Evolutionary conservation across 1,140 invertebrate genomes (phyloP).

Genomic region (Cotesia typhae): DNA sequence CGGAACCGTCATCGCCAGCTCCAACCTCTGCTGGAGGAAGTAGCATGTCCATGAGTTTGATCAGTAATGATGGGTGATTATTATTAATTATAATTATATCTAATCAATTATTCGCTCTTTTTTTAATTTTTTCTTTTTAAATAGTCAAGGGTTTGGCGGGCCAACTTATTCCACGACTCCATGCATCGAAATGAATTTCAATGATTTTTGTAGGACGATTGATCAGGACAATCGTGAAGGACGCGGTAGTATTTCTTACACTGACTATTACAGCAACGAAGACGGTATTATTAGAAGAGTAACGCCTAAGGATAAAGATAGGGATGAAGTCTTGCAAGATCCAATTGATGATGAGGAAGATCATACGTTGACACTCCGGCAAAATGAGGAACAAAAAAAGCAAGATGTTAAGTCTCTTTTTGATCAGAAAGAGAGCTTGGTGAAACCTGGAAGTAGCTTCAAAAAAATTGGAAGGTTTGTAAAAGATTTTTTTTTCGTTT

Average conservation of each 20-base stretch:
- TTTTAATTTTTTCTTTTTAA: constrained; percentile 40
- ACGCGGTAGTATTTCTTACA: constrained; percentile 63
- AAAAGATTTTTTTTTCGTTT: constrained; percentile 19
- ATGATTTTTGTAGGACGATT: constrained; percentile 69
- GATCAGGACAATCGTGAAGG: constrained; percentile 65
- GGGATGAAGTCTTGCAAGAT: not conserved
- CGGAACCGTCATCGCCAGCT: constrained; percentile 75
- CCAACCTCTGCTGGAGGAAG: constrained; percentile 70
- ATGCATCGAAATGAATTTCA: constrained; percentile 69
- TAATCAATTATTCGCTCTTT: not conserved
- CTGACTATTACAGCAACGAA: constrained; percentile 65
- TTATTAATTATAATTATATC: constrained; percentile 39
- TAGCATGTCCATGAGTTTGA: constrained; percentile 72
- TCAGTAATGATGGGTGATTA: constrained; percentile 71
- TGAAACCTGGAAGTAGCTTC: constrained; percentile 50
- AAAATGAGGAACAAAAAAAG: constrained; percentile 60
- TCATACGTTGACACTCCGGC: constrained; percentile 60
- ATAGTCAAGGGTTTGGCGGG: constrained; percentile 55
- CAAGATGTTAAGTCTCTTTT: constrained; percentile 61
- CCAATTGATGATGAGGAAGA: constrained; percentile 61
- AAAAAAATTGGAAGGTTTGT: constrained; percentile 63
- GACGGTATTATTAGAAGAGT: constrained; percentile 60
- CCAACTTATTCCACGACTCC: constrained; percentile 68
- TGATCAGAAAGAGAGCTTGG: constrained; percentile 52
- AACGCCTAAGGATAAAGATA: constrained; percentile 31